Base-by-base conservation (phyloP, 2,888 invertebrate species). In the Cataglyphis cursor region DNA sequence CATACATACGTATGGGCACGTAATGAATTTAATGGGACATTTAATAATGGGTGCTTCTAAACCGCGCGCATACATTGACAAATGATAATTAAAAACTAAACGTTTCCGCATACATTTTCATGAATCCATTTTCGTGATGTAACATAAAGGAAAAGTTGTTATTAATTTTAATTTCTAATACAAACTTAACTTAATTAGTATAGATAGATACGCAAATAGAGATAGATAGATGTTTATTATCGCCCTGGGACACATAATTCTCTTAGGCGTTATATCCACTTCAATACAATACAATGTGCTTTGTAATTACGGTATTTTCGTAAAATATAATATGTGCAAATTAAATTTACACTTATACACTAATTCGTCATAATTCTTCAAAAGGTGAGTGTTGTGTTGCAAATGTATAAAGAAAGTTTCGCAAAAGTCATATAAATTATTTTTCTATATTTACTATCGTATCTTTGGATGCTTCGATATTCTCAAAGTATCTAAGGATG, bases 31-130 rank as follows among this genome's bases (percentile, higher is more conserved):
- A 73, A 38, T 51, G 10, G 70, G 48, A 35, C 51, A 24, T 76
- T 74, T 51, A 8, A 51, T 51, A 8, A 51, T 51, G 8, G 38
- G 24, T 31, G 59, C 31, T 80, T 73, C 44, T 80, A 73, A 80
- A 9, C 28, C 44, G 28, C 21, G 38, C 21, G 12, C 15, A 15
- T 48, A 12, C 35, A 59, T 68, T 31, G 61, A 44, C 51, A 51
- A 44, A n/a, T 28, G 54, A 4, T 31, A 31, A 75, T 62, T 62
- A 62, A 64, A 62, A 62, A 48, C 44, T 62, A 75, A 62, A 62
- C 18, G 62, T 62, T 61, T 44, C 31, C 44, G 18, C 6, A 21
- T 41, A 15, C 44, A 31, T 28, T 2, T n/a, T 15, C 9, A 8
- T 3, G 12, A 21, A 54, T 35, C 21, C 18, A 35, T 21, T 35